A percentile compares a stretch with the other conserved stretches of the same genome.
phyloP scores from a whole-genome alignment of 2,113 vertebrate species.

The Burhinus bistriatus region DNA sequence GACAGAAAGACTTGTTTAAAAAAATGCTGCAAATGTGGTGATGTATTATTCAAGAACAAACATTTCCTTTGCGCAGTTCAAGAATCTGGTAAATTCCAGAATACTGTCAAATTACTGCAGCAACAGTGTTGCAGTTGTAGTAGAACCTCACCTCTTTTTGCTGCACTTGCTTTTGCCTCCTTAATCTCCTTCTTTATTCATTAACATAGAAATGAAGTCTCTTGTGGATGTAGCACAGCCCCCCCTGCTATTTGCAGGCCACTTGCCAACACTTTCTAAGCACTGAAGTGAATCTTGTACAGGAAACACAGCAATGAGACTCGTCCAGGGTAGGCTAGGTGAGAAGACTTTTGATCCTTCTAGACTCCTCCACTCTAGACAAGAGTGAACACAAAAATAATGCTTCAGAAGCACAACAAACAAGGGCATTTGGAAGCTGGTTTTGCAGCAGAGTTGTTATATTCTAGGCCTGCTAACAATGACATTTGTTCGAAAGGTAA shows the following conservation, averaged over 20 bases:
- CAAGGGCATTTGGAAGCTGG: not conserved
- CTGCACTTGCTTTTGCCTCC: not conserved
- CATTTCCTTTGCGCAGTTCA: not conserved
- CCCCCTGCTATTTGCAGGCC: not conserved
- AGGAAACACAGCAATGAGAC: not conserved
- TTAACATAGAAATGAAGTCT: not conserved
- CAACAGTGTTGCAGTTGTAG: not conserved
- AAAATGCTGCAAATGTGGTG: not conserved
- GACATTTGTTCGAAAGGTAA: not conserved
- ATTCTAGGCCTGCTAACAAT: not conserved
- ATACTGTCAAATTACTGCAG: not conserved
- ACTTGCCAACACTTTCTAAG: not conserved
- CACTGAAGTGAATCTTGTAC: not conserved
- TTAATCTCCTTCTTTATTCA: not conserved
- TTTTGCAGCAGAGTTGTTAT: not conserved
- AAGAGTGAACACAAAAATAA: not conserved
- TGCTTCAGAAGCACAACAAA: not conserved
- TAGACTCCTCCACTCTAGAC: not conserved
- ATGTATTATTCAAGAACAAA: conserved; percentile 24
- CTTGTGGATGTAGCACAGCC: not conserved
- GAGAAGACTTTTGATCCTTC: not conserved
- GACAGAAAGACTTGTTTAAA: not conserved
- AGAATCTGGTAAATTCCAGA: not conserved
- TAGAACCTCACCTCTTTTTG: not conserved
- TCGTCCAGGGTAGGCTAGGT: not conserved